Evolutionary conservation across 2,888 invertebrate genomes (phyloP), one percentile per base, ranked within the genome.

Genomic region (Stenodema calcarata): DNA sequence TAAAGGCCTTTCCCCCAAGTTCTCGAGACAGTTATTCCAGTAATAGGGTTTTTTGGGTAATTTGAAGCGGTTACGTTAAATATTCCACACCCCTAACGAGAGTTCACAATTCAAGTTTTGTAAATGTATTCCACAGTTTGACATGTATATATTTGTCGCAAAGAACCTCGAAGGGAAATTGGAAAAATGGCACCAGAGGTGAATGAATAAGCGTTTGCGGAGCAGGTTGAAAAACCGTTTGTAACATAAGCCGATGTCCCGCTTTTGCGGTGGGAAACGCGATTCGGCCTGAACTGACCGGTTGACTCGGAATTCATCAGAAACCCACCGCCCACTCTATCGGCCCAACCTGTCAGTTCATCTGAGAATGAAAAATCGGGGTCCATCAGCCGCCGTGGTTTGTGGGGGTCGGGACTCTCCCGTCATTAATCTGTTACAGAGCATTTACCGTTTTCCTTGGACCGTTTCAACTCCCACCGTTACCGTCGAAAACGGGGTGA

Each of bases 341-440:
- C 54, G 69, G 78, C 35, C 30, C 30, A 69, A 62, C 69, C 85
- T 76, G 85, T 85, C 76, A 76, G 76, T 85, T 85, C 76, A 85
- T 85, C 85, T 85, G 75, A 85, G 85, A 54, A 75, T 85, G 85
- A 85, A 85, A 85, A 85, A 85, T 85, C 50, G 85, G 41, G 85
- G 85, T 75, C 85, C 85, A 85, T 85, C 54, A 85, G 75, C 85
- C 12, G 85, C 62, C 16, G 85, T 76, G 85, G 85, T 27, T 35
- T 2, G 23, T 4, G 62, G 62, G 62, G 23, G 62, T 62, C 62
- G 2, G 62, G 62, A 62, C 4, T 2, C 50, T 35, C 44, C 54
- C 75, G 54, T 85, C 85, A 76, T 85, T 85, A 85, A 85, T 85
- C 84, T 85, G 76, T 85, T 85, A 85, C 85, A 85, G 76, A 85